These are phyloP conservation scores for Blastomussa wellsi DNA, from an alignment of 92 coral and sea anemone species.

Conservation along the genomic window DNA sequence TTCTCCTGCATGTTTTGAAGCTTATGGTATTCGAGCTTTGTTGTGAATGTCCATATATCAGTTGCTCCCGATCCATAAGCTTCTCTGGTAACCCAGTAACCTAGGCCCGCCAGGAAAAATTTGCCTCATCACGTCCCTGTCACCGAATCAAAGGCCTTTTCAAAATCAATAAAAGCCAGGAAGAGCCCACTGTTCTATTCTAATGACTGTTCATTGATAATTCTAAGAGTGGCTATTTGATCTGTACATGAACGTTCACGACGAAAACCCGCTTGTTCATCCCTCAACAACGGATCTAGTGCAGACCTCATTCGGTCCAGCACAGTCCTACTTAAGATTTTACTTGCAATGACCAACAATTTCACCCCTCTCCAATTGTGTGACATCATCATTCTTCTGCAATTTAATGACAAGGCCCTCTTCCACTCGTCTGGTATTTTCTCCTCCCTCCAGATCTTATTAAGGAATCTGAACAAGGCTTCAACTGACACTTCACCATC, in stretches of 20 bases:
- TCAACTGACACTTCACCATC: background rate
- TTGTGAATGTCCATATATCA: background rate
- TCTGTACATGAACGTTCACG: constrained; percentile 14
- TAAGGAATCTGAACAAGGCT: background rate
- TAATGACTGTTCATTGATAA: background rate
- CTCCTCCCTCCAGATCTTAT: background rate
- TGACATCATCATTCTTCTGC: background rate
- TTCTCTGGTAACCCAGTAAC: background rate
- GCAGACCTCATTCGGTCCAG: background rate
- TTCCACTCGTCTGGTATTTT: background rate
- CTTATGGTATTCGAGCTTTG: background rate
- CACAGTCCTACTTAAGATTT: background rate
- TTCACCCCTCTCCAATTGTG: background rate
- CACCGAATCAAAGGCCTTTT: background rate
- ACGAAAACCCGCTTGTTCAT: constrained; percentile 1
- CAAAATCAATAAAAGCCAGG: background rate
- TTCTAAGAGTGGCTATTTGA: constrained; percentile 1
- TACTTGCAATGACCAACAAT: background rate
- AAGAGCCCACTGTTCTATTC: background rate
- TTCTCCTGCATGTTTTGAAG: background rate
- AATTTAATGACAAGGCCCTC: background rate
- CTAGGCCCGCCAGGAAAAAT: background rate
- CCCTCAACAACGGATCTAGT: background rate
- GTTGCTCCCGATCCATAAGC: constrained; percentile 6
- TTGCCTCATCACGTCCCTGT: background rate